These are phyloP conservation scores for Phoxinus dragarum DNA, from an alignment of 2,797 vertebrate species.

Conservation along the genomic window DNA sequence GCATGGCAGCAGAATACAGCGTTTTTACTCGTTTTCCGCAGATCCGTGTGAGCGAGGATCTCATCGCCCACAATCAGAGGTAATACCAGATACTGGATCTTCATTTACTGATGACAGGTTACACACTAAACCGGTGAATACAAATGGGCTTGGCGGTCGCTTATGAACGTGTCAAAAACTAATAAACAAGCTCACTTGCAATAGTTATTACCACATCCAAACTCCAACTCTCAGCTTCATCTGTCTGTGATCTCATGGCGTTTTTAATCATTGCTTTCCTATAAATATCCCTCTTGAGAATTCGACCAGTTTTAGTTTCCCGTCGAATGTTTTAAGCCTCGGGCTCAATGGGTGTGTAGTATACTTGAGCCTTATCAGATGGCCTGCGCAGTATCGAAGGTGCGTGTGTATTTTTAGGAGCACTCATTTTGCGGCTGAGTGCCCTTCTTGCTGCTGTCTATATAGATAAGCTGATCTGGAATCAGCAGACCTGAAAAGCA, in stretches of 20 bases:
- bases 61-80: neutral
- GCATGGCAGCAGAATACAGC: no score
- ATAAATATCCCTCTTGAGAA: neutral
- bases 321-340: conserved; percentile 39
- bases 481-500: conserved; percentile 73
- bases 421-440: conserved; percentile 74
- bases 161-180: conserved; percentile 6
- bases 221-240: neutral
- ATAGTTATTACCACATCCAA: neutral
- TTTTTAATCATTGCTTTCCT: conserved; percentile 25
- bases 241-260: neutral
- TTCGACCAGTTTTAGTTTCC: conserved; percentile 42
- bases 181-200: conserved; percentile 10
- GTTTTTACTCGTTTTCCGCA: no score
- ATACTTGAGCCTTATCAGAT: conserved; percentile 68
- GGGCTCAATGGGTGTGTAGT: conserved; percentile 41
- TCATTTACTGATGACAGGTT: neutral
- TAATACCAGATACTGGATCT: neutral
- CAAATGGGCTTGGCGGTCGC: neutral
- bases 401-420: conserved; percentile 72
- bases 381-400: conserved; percentile 64
- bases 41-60: neutral
- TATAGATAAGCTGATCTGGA: conserved; percentile 75
- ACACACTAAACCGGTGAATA: neutral
- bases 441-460: conserved; percentile 65